Percentiles rank a stretch among this genome's conserved stretches.
These are phyloP conservation scores for Phasianus colchicus DNA, from an alignment of 2,113 vertebrate genomes.

Conservation along the genomic window DNA sequence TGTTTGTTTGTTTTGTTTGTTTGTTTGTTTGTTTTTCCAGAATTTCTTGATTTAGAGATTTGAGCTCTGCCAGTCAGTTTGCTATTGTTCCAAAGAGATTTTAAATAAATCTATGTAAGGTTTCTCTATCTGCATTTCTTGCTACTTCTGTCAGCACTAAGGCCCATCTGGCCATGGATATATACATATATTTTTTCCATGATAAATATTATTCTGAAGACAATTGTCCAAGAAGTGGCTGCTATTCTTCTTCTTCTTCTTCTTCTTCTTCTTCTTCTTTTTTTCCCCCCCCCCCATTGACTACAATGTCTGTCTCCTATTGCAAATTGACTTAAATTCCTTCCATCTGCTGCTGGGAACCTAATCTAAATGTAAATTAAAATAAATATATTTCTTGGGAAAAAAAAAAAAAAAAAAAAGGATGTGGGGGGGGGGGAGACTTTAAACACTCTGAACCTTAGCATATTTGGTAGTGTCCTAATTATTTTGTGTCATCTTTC, in stretches of 20 bases:
- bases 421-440: neutral
- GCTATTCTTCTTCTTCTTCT: conserved; percentile 2
- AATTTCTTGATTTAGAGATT: neutral
- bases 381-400: conserved; percentile 69
- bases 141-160: conserved; percentile 5
- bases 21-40: neutral
- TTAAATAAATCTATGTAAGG: neutral
- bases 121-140: conserved; percentile 18
- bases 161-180: neutral
- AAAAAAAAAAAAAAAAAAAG: too few species aligned
- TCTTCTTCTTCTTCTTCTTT: conserved; percentile 25
- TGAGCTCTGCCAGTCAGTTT: neutral
- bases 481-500: conserved; percentile 23
- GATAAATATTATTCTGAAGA: conserved; percentile 2
- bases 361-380: conserved; percentile 75
- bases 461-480: conserved; percentile 29
- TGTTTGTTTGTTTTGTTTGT: neutral
- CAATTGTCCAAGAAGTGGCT: conserved; percentile 28
- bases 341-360: conserved; percentile 64
- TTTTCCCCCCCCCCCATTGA: too few species aligned
- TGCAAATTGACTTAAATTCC: conserved; percentile 71
- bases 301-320: conserved; percentile 33
- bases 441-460: conserved; percentile 35
- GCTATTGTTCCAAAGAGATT: neutral
- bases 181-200: neutral